These are phyloP conservation scores for Heliconius eleuchia DNA, from an alignment of 1,140 invertebrate genomes.

Conservation along the genomic window DNA sequence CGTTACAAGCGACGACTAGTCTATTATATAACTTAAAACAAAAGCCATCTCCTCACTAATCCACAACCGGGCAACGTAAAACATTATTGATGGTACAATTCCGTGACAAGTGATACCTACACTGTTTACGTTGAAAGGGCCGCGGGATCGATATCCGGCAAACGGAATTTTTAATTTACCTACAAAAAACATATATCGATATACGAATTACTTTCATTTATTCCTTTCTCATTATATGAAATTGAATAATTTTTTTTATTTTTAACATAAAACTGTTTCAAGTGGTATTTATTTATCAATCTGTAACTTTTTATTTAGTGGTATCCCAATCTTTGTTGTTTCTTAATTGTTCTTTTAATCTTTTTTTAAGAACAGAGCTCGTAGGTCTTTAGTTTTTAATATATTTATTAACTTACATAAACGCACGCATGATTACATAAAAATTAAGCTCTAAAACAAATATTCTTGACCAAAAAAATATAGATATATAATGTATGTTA, in stretches of 20 bases:
- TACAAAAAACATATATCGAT: neutral
- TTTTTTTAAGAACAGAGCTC: no score
- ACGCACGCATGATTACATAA: no score
- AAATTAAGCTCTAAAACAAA: no score
- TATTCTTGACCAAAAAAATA: neutral
- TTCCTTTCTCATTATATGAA: neutral
- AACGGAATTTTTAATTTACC: conserved; percentile 36
- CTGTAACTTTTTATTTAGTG: no score
- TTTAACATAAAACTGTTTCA: no score
- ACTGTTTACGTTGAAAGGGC: conserved; percentile 1
- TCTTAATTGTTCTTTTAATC: no score
- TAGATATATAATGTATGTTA: neutral
- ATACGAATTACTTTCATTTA: neutral
- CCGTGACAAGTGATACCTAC: conserved; percentile 65
- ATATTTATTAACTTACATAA: neutral
- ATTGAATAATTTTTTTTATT: no score
- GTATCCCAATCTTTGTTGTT: no score
- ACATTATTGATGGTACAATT: conserved; percentile 75
- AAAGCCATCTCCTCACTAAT: conserved; percentile 47
- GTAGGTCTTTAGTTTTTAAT: neutral
- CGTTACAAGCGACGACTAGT: no score
- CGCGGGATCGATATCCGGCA: conserved; percentile 57
- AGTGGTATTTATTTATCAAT: no score
- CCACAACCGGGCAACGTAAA: conserved; percentile 39
- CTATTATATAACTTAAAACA: conserved; percentile 24